A percentile compares a stretch with the other conserved stretches of the same genome.
These are phyloP conservation scores for Sacculina carcini DNA, from an alignment of 2,888 invertebrate genomes.

Conservation along the genomic window DNA sequence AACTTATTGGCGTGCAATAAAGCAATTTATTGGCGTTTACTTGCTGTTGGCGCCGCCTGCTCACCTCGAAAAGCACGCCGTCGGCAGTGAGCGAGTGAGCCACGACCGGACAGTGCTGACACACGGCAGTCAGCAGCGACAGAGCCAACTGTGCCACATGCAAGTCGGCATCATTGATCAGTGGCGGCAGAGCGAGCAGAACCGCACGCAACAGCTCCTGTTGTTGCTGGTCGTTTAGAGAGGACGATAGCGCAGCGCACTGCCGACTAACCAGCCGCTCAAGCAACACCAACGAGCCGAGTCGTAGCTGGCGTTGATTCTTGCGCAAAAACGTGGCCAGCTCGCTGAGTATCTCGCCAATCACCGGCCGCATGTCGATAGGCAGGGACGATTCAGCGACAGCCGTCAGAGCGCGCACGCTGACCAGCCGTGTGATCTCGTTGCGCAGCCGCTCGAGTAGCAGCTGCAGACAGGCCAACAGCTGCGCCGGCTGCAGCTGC, in stretches of 20 bases:
- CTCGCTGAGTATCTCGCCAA: constrained; percentile 66
- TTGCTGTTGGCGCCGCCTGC: no score
- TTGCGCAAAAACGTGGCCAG: constrained; percentile 80
- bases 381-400: constrained; percentile 69
- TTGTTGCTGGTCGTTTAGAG: no score
- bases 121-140: constrained; percentile 52
- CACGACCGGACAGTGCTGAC: no score
- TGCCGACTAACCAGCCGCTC: constrained; percentile 77
- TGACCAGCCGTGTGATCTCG: constrained; percentile 86
- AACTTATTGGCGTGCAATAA: no score
- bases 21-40: no score
- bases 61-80: no score
- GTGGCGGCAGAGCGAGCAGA: constrained; percentile 60
- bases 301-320: constrained; percentile 79
- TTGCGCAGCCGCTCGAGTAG: constrained; percentile 82
- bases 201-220: constrained; percentile 47
- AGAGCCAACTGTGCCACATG: constrained; percentile 85
- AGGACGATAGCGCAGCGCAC: constrained; percentile 36
- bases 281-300: constrained; percentile 62
- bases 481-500: constrained; percentile 40
- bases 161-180: constrained; percentile 77
- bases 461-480: constrained; percentile 66
- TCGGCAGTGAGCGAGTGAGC: constrained; percentile 46
- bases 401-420: constrained; percentile 83
- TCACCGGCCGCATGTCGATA: constrained; percentile 52